phyloP scores from a whole-genome alignment of 2,888 invertebrate genomes.

The Lasioglossum marginatum region DNA sequence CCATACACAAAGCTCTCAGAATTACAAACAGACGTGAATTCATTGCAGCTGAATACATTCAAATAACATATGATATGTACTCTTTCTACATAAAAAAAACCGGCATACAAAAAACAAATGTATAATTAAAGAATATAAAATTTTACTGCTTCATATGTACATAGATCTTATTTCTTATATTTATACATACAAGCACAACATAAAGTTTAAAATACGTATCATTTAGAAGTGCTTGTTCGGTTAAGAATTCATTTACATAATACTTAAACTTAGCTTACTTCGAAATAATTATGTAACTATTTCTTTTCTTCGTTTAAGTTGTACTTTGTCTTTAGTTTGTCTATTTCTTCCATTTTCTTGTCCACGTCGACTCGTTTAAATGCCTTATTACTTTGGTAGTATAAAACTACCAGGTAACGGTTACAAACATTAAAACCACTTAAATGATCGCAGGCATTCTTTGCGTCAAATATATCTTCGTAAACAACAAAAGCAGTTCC shows the following conservation, averaged over 20 bases:
- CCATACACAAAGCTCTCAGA: neutral
- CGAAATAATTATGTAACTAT: constrained; percentile 46
- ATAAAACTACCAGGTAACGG: constrained; percentile 98
- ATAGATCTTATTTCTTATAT: constrained; percentile 12
- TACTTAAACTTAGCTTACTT: neutral
- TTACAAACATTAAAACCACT: constrained; percentile 99
- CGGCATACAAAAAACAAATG: neutral
- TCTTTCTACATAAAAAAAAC: neutral
- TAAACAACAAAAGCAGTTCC: constrained; percentile 99
- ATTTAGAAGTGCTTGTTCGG: neutral
- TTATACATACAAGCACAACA: neutral
- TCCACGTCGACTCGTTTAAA: constrained; percentile 98
- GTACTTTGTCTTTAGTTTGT: constrained; percentile 97
- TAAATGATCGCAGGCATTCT: constrained; percentile 99
- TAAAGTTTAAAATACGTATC: neutral
- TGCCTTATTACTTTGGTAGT: constrained; percentile 98
- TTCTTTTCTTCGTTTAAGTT: constrained; percentile 83
- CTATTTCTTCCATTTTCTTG: constrained; percentile 98
- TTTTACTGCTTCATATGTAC: constrained; percentile 12
- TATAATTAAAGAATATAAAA: neutral
- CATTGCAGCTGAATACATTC: neutral
- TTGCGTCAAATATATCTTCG: constrained; percentile 99
- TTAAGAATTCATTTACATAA: neutral
- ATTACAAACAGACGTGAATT: neutral
- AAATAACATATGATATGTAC: neutral